A percentile compares a stretch with the other conserved stretches of the same genome.
These are phyloP conservation scores for Chaetura pelagica DNA, from an alignment of 2,113 vertebrate genomes.

Conservation along the genomic window DNA sequence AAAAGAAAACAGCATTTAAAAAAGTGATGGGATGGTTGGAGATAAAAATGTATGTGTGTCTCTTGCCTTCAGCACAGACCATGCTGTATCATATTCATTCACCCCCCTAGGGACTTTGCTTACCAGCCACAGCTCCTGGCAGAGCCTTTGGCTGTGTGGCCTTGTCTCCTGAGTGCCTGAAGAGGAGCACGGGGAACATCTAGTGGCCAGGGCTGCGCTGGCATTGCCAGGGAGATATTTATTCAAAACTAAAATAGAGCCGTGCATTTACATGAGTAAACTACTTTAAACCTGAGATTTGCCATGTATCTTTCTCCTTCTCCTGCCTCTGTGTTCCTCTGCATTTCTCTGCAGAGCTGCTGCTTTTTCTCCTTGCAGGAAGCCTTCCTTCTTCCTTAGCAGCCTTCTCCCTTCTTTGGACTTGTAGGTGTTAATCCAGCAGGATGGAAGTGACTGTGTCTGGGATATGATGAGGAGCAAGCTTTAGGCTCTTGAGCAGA, in stretches of 20 bases:
- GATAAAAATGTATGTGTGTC: not conserved
- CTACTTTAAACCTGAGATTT: not conserved
- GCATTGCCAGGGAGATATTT: not conserved
- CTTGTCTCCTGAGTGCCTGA: not conserved
- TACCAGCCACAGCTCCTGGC: not conserved
- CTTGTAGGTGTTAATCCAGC: not conserved
- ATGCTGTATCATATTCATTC: not conserved
- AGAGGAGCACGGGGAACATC: conserved; percentile 61
- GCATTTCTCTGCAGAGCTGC: not conserved
- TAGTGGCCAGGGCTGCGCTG: conserved; percentile 34
- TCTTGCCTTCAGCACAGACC: not conserved
- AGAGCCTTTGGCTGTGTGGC: not conserved
- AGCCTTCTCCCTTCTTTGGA: not conserved
- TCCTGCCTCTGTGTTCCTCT: not conserved
- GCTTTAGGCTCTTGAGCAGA: not conserved
- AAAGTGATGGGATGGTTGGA: not conserved
- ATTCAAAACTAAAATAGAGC: not conserved
- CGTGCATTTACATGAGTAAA: not conserved
- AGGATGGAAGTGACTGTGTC: not conserved
- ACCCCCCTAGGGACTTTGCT: not conserved
- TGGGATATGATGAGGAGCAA: not conserved
- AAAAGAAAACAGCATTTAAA: not conserved
- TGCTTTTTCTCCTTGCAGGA: not conserved
- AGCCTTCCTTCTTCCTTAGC: not conserved
- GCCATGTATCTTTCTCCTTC: not conserved